Evolutionary conservation across 1,140 invertebrate genomes (phyloP).

Genomic region (Whitmania pigra): DNA sequence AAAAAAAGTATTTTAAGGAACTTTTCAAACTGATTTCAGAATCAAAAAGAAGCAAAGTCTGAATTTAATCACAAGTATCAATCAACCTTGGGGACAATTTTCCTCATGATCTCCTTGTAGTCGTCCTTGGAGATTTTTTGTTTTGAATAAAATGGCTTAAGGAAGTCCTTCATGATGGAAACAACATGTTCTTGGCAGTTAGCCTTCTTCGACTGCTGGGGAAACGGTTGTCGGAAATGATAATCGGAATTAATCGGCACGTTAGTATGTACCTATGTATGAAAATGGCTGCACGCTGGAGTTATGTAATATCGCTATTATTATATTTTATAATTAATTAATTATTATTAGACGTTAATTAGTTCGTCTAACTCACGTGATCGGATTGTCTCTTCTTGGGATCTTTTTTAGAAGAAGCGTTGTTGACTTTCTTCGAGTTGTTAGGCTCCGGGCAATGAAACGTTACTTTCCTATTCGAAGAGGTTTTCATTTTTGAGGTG

Average conservation of each 20-base stretch:
- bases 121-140: constrained; percentile 88
- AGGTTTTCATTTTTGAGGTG: background rate
- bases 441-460: background rate
- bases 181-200: background rate
- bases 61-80: too few relatives aligned
- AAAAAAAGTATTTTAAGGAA: too few relatives aligned
- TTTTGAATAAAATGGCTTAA: constrained; percentile 88
- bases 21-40: too few relatives aligned
- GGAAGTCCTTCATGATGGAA: background rate
- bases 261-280: too few relatives aligned
- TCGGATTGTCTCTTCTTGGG: background rate
- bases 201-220: background rate
- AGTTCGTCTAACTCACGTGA: background rate
- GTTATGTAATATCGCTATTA: background rate
- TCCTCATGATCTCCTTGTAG: constrained; percentile 91
- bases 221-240: too few relatives aligned
- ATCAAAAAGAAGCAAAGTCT: too few relatives aligned
- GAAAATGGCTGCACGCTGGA: too few relatives aligned
- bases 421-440: background rate
- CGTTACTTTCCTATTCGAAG: background rate
- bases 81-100: constrained; percentile 86
- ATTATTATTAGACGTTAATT: too few relatives aligned
- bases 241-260: too few relatives aligned
- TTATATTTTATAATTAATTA: too few relatives aligned
- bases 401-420: background rate